A percentile compares a stretch with the other conserved stretches of the same genome.
phyloP scores from a whole-genome alignment of 2,113 vertebrate genomes.

The Erinaceus europaeus region DNA sequence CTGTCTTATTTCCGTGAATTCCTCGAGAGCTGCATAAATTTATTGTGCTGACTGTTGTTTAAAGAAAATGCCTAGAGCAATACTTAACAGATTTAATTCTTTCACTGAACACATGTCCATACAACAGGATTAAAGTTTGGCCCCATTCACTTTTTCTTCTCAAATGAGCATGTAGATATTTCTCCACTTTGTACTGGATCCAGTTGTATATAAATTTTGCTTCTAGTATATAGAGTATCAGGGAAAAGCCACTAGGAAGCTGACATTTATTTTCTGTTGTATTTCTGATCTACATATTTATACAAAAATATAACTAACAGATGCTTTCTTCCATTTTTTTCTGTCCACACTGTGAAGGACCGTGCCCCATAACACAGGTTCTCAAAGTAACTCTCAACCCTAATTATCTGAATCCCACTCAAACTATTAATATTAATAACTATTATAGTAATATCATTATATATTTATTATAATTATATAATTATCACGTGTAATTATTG shows the following conservation, averaged over 20 bases:
- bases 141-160: background rate
- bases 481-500: too few relatives aligned
- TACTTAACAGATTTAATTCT: conserved; percentile 23
- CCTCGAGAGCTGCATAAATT: background rate
- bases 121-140: conserved; percentile 39
- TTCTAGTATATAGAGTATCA: background rate
- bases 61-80: conserved; percentile 3
- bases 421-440: too few relatives aligned
- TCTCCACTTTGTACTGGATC: background rate
- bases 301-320: conserved; percentile 33
- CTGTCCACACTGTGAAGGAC: background rate
- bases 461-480: too few relatives aligned
- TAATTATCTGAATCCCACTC: background rate
- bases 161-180: background rate
- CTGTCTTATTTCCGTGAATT: background rate
- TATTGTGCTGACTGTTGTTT: background rate
- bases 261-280: background rate
- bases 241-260: background rate
- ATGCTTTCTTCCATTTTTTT: background rate
- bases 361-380: background rate
- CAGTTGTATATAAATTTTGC: conserved; percentile 4
- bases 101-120: conserved; percentile 13
- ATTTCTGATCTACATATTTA: background rate
- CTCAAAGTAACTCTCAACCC: background rate
- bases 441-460: too few relatives aligned